Evolutionary conservation across 1,140 invertebrate genomes (phyloP), one percentile per base, ranked within the genome.

Genomic region (Rhagoletis zephyria): DNA sequence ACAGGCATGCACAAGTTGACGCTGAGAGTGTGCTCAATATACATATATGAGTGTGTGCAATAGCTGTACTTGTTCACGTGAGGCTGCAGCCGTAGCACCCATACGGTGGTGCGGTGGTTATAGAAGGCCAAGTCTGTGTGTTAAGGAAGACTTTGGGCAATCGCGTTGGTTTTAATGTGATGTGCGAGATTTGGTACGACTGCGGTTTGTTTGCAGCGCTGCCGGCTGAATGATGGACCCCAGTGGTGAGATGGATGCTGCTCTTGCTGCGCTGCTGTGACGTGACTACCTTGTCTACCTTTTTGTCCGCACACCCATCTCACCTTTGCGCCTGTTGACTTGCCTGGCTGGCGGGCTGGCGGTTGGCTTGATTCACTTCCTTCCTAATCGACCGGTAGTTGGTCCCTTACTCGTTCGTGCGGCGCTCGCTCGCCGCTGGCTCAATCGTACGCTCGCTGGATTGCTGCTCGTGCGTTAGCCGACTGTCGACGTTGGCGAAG

Each of bases 381-480:
- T 1, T 56, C 5, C 51, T 56, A 56, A 2, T 70, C 9, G 48
- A n/a, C 48, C 42, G 74, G 45, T 30, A 12, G 74, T 81, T 81
- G 48, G 48, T 51, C 48, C 74, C 74, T 81, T 81, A 42, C 74
- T 81, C 16, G 48, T 56, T 81, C 7, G 74, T 42, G 45, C 74
- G 74, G 45, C 74, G 74, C 30, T 19, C n/a, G 14, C 1, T 74
- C 67, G 67, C 40, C 42, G n/a, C 48, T 81, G 48, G 48, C 14
- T n/a, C 48, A 30, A 30, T 30, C 30, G 30, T 30, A 30, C 30
- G 51, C 45, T 81, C 74, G 45, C 74, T 14, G 9, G 61, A 7
- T 63, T 14, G 61, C 61, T 63, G 61, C 2, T 63, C 61, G 61
- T 63, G 61, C 4, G 61, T 63, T 63, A 7, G 61, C n/a, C 48